Evolutionary conservation across 1,140 invertebrate genomes (phyloP).

Genomic region (Zeugodacus cucurbitae): DNA sequence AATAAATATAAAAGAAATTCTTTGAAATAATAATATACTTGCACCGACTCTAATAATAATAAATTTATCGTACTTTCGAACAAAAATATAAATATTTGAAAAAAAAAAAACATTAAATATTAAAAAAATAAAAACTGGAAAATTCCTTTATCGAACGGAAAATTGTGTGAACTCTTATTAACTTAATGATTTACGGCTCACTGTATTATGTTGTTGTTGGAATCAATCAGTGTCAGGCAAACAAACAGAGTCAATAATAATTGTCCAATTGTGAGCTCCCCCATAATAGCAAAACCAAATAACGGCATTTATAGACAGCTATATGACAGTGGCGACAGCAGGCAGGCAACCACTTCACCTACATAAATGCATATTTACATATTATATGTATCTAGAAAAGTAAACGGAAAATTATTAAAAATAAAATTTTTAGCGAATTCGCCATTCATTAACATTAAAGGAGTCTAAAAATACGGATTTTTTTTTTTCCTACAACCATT

Average conservation of each 20-base stretch:
- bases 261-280: background rate
- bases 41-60: too few species aligned
- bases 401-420: background rate
- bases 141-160: background rate
- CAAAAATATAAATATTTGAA: background rate
- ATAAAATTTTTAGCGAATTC: slow-evolving; percentile 1
- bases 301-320: background rate
- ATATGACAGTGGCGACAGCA: background rate
- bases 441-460: background rate
- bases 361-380: background rate
- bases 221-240: slow-evolving; percentile 22
- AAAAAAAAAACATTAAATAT: background rate
- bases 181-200: background rate
- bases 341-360: background rate
- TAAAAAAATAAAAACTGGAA: background rate
- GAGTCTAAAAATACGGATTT: background rate
- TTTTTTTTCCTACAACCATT: background rate
- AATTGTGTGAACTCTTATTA: background rate
- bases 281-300: background rate
- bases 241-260: background rate
- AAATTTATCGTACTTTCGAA: background rate
- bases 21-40: too few species aligned
- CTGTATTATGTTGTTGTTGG: background rate
- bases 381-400: background rate
- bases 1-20: too few species aligned